phyloP scores from a whole-genome alignment of 1,140 invertebrate species.

The Bombus confusus region DNA sequence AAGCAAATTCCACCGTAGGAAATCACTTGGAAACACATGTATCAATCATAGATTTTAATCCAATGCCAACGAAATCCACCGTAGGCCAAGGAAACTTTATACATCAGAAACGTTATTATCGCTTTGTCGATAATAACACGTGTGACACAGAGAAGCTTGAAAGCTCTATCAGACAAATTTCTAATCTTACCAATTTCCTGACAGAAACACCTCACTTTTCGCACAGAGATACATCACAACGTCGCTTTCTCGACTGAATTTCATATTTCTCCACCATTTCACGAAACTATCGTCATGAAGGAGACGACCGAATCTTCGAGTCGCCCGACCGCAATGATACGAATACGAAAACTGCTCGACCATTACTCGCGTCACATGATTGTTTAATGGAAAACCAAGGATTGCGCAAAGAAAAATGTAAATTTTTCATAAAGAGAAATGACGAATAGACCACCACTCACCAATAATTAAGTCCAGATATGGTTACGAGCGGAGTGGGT shows the following conservation, averaged over 20 bases:
- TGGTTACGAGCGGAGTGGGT: slow-evolving; percentile 76
- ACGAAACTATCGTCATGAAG: neutral
- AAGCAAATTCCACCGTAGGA: neutral
- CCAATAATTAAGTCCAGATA: slow-evolving; percentile 83
- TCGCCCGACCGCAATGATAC: neutral
- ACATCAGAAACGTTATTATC: neutral
- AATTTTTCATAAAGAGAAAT: neutral
- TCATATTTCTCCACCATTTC: neutral
- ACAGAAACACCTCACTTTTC: neutral
- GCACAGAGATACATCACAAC: neutral
- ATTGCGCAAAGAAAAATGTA: neutral
- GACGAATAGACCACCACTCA: slow-evolving; percentile 70
- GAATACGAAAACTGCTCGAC: neutral
- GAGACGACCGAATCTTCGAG: neutral
- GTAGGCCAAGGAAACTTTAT: too few relatives aligned
- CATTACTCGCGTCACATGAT: neutral
- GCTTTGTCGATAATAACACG: neutral
- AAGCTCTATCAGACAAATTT: neutral
- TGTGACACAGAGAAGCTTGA: neutral
- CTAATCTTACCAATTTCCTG: neutral
- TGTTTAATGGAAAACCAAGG: slow-evolving; percentile 5
- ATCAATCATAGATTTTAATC: neutral
- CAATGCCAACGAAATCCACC: neutral
- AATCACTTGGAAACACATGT: slow-evolving; percentile 4
- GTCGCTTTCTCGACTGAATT: neutral